Conservation (phyloP, 2,888 invertebrate genomes). For the Nephrotoma appendiculata region DNA sequence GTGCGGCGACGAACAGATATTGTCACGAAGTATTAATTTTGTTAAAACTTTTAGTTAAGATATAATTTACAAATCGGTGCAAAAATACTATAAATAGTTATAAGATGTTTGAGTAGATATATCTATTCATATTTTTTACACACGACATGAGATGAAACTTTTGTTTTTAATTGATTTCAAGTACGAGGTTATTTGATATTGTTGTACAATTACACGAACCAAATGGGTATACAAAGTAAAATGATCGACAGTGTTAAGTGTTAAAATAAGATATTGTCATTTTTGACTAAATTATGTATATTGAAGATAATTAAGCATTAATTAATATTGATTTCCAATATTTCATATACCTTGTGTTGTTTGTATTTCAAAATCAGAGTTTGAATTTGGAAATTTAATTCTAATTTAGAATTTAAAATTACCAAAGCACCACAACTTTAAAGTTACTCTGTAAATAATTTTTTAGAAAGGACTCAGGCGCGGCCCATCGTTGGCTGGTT, state of each 20-base stretch:
- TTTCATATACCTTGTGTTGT: too few relatives aligned
- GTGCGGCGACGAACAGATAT: neutral
- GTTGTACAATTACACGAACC: neutral
- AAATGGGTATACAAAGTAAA: neutral
- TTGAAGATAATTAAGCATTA: too few relatives aligned
- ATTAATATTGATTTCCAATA: too few relatives aligned
- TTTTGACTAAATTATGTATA: too few relatives aligned
- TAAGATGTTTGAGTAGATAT: neutral
- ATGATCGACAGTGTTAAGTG: neutral
- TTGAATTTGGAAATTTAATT: too few relatives aligned
- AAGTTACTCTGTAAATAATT: too few relatives aligned
- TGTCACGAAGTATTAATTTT: neutral
- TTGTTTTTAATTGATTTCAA: neutral
- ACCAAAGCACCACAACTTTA: too few relatives aligned
- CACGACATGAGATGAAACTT: neutral
- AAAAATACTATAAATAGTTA: neutral
- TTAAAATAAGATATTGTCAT: too few relatives aligned
- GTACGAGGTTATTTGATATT: neutral
- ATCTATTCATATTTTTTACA: neutral
- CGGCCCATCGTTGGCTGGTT: too few relatives aligned
- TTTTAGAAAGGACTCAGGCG: too few relatives aligned
- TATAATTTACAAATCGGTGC: neutral
- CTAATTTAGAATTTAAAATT: too few relatives aligned
- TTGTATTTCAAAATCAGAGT: too few relatives aligned
- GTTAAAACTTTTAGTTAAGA: neutral